Evolutionary conservation across 1,140 invertebrate species (phyloP).

Genomic region (Chionoecetes opilio): DNA sequence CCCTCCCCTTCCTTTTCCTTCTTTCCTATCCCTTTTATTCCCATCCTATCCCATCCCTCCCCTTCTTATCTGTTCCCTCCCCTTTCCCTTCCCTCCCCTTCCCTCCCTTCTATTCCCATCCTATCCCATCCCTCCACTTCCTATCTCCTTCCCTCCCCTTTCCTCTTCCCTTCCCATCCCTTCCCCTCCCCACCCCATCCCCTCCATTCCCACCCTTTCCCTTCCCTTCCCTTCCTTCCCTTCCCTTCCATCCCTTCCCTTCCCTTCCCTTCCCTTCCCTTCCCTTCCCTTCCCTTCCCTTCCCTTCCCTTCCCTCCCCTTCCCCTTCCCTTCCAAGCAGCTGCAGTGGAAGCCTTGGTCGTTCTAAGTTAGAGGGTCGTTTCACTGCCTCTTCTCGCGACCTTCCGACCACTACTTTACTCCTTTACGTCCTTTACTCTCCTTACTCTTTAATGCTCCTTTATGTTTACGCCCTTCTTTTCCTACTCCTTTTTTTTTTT

Average conservation of each 20-base stretch:
- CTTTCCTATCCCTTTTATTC: not conserved
- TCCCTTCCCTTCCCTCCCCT: not conserved
- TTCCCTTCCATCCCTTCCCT: not conserved
- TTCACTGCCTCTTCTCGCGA: not conserved
- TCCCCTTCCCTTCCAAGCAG: not conserved
- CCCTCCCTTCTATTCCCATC: not conserved
- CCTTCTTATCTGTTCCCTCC: constrained; percentile 16
- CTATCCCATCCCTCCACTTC: not conserved
- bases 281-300: not conserved
- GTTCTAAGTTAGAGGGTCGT: not conserved
- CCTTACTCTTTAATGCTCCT: too few species aligned
- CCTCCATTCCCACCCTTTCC: not conserved
- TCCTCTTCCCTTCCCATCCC: not conserved
- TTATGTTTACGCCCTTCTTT: too few species aligned
- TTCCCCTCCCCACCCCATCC: not conserved
- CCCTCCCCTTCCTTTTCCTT: not conserved
- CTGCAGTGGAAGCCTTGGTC: too few species aligned
- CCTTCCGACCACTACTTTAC: too few species aligned
- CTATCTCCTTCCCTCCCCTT: not conserved
- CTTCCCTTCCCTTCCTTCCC: not conserved
- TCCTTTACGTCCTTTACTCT: too few species aligned
- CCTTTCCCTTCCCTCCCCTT: constrained; percentile 33
- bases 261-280: not conserved
- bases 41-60: not conserved
- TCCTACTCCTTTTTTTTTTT: too few species aligned